Evolutionary conservation across 1,140 invertebrate species (phyloP), one percentile per base, ranked within the genome.

Genomic region (Cyrtorhinus lividipennis): DNA sequence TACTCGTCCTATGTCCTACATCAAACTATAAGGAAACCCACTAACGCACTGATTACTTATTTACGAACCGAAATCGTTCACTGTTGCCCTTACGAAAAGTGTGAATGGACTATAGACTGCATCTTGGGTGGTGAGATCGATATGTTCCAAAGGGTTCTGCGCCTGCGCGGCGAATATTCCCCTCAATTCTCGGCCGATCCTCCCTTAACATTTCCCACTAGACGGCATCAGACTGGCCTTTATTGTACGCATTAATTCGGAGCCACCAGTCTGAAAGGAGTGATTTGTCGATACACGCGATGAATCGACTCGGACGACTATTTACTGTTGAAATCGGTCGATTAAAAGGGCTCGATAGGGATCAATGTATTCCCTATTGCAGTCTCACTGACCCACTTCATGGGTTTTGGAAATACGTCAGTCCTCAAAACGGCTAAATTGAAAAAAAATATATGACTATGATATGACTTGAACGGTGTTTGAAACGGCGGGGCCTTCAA

Each of bases 81-180:
- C 13, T 24, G 58, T 59, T 59, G 27, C 58, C 26, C 15, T 59
- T 24, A 30, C 23, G 58, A 24, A 59, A 30, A 59, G 26, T 59
- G 13, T 59, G 58, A 59, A 59, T 59, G 58, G 58, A 59, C 58
- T 59, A 59, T 59, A 26, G 58, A 59, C 58, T 59, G 58, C 58
- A 59, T 59, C 26, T 59, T 57, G 30, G 48, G 8, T 24, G 24
- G 13, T 27, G 24, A 23, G 58, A 30, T 59, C 58, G 58, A 59
- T 59, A 59, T 59, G 18, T 15, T 26, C n/a, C 12, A 59, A 26
- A 2, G 48, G 24, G 1, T 59, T 57, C 56, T 30, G 25, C 13
- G 58, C 58, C 24, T 59, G 58, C 58, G 23, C 56, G 24, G 10
- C 24, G 15, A 10, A 15, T 8, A 18, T 23, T 26, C 58, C 58